Percentiles rank a stretch among this genome's conserved stretches.
These are phyloP conservation scores for Yoshiicerus persimilis DNA, from an alignment of 1,140 invertebrate genomes.

Conservation along the genomic window DNA sequence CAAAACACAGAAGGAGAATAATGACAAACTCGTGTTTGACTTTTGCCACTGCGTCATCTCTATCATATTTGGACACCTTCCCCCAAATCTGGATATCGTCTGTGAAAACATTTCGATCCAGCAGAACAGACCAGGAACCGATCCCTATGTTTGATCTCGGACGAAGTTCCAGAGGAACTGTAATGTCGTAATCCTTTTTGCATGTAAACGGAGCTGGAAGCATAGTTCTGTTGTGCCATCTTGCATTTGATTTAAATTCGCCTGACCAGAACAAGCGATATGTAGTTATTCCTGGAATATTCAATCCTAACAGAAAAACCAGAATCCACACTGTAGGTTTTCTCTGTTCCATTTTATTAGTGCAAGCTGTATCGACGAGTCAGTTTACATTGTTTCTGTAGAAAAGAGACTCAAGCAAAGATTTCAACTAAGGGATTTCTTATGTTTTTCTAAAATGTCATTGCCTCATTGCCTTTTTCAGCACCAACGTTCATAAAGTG, in stretches of 20 bases:
- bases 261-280: background rate
- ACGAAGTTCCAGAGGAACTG: background rate
- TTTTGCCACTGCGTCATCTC: background rate
- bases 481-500: too few relatives aligned
- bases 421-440: too few relatives aligned
- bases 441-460: too few relatives aligned
- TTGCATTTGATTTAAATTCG: background rate
- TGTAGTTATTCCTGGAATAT: background rate
- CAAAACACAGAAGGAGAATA: background rate
- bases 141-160: background rate
- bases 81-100: background rate
- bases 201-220: background rate
- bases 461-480: too few relatives aligned
- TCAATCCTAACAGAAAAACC: background rate
- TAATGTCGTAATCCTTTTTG: background rate
- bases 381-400: too few relatives aligned
- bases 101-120: background rate
- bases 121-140: background rate
- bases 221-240: background rate
- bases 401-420: too few relatives aligned
- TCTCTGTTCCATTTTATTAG: background rate
- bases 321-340: background rate
- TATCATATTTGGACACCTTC: background rate
- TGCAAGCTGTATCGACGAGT: too few relatives aligned
- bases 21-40: background rate